Evolutionary conservation across 2,888 invertebrate species (phyloP).

Genomic region (Synergus japonicus): DNA sequence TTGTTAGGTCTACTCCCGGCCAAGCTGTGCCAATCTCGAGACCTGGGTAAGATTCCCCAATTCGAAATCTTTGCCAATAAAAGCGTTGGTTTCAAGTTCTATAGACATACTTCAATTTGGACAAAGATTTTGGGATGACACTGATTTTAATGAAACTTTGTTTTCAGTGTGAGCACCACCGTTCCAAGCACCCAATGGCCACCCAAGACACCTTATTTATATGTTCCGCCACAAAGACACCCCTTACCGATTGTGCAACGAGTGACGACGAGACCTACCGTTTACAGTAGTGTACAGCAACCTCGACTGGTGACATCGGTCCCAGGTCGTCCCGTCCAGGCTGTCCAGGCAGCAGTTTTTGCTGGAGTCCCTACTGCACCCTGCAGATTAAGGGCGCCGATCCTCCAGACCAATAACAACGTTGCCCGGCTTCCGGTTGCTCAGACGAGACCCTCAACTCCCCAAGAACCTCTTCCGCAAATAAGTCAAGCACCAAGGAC

Average conservation of each 20-base stretch:
- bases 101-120: too few species aligned
- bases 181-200: constrained; percentile 72
- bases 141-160: not conserved
- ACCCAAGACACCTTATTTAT: constrained; percentile 71
- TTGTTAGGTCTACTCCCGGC: constrained; percentile 71
- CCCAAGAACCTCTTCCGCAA: constrained; percentile 66
- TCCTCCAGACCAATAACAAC: constrained; percentile 66
- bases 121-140: too few species aligned
- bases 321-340: constrained; percentile 72
- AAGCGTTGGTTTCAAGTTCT: not conserved
- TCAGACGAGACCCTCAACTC: constrained; percentile 68
- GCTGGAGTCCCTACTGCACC: constrained; percentile 70
- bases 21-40: constrained; percentile 71
- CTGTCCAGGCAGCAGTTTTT: constrained; percentile 46
- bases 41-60: constrained; percentile 62
- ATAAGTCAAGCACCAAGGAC: constrained; percentile 67
- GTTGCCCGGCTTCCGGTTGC: constrained; percentile 70
- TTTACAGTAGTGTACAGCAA: constrained; percentile 67
- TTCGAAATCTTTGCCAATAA: not conserved
- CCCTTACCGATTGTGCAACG: constrained; percentile 70
- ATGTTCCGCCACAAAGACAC: constrained; percentile 72
- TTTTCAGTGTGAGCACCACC: constrained; percentile 66
- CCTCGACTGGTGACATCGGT: constrained; percentile 69
- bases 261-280: constrained; percentile 65
- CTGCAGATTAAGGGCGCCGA: constrained; percentile 72